These are phyloP conservation scores for Acrossocheilus fasciatus DNA, from an alignment of 2,797 vertebrate species.

Conservation along the genomic window DNA sequence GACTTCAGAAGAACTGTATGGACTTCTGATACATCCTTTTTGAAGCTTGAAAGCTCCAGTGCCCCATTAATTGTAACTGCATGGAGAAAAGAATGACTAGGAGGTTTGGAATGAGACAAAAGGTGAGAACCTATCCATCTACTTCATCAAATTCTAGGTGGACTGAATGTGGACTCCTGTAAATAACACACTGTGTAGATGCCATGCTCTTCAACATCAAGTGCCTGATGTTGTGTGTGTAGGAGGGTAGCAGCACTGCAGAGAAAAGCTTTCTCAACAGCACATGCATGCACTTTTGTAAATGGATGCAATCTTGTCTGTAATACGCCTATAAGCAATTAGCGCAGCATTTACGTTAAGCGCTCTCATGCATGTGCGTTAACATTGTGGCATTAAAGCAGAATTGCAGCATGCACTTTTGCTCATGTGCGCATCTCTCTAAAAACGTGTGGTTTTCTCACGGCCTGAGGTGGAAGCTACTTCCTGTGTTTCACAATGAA, in stretches of 20 bases:
- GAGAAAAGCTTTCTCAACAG: constrained; percentile 3
- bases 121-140: neutral
- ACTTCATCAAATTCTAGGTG: neutral
- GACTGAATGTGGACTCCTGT: neutral
- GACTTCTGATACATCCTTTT: neutral
- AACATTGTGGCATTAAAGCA: neutral
- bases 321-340: neutral
- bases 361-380: neutral
- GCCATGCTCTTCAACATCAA: constrained; percentile 7
- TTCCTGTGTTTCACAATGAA: constrained; percentile 42
- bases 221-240: constrained; percentile 1
- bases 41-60: neutral
- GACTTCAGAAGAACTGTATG: neutral
- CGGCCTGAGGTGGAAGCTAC: constrained; percentile 30
- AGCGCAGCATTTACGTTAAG: neutral
- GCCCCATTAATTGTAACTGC: neutral
- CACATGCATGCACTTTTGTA: constrained; percentile 14
- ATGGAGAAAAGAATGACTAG: neutral
- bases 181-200: neutral
- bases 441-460: constrained; percentile 37
- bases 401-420: constrained; percentile 4
- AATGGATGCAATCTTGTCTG: neutral
- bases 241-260: neutral
- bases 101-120: neutral
- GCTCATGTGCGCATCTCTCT: constrained; percentile 33